Base-by-base conservation (phyloP, 2,113 vertebrate species). In the Megaceryle torquata region DNA sequence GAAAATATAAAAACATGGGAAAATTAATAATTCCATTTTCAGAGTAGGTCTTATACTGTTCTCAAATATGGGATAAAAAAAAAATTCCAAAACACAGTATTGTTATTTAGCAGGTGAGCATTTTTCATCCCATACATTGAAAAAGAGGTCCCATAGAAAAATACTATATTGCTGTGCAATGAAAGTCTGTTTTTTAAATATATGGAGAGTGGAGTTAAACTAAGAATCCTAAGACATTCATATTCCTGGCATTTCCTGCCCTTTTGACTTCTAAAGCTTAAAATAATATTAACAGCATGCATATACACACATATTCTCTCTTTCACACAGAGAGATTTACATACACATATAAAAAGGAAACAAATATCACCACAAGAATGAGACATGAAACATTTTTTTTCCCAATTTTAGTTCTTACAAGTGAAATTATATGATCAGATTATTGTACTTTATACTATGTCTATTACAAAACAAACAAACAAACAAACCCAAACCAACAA, bases 291-390 rank as follows among this genome's bases (percentile, higher is more conserved):
- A 9, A 33, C 3, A 53, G 16, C 11, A 37, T 39, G 8, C 0
- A 1, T 18, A 15, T 50, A 10, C 3, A 8, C 6, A 9, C 9
- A 11, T 22, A 11, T 12, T 35, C 10, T 48, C 16, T 28, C 5
- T 11, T 20, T 4, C 57, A 7, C 12, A 20, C 37, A 53, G 15
- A 21, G 15, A 20, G 9, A 51, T 46, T 68, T 63, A 13, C 12
- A 39, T 61, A 16, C 7, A 43, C 64, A 26, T 61, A 39, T 39
- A 71, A n/a, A 2, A 67, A 72, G 13, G 13, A 63, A 86, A 81
- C 10, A 65, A 43, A 3, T 28, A 35, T 20, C 12, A 68, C 3
- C 24, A 72, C 41, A 21, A 59, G 13, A 68, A 35, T 0, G 13
- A 86, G 3, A 37, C 2, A 37, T 44, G 10, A 71, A 82, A 37